phyloP scores from a whole-genome alignment of 1,140 invertebrate genomes.

The Brachionus sp. region DNA sequence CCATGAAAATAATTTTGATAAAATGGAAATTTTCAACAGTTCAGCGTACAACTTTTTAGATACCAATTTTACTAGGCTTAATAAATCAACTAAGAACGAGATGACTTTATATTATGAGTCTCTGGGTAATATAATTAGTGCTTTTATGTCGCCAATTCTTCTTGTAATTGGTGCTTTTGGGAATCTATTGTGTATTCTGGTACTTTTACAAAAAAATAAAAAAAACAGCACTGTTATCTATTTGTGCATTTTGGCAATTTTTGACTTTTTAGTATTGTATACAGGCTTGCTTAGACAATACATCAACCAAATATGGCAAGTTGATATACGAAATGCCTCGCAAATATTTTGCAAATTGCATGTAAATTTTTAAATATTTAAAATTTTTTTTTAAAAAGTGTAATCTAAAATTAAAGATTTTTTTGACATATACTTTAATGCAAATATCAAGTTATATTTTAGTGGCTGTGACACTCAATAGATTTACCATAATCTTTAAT shows the following conservation, averaged over 20 bases:
- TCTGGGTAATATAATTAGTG: neutral
- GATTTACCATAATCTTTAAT: conserved; percentile 41
- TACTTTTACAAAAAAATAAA: conserved; percentile 3
- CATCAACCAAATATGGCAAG: neutral
- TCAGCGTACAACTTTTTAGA: neutral
- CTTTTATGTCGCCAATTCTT: conserved; percentile 15
- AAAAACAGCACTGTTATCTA: neutral
- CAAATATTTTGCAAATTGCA: conserved; percentile 23
- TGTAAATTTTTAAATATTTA: conserved; percentile 2
- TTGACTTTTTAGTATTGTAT: conserved; percentile 35
- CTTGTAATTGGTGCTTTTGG: conserved; percentile 26
- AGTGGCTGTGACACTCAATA: conserved; percentile 26
- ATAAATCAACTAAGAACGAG: neutral
- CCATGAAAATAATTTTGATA: neutral
- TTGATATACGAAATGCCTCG: neutral
- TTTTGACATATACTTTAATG: conserved; percentile 42
- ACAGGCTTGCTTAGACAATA: conserved; percentile 23
- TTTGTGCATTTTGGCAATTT: conserved; percentile 17
- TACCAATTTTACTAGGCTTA: neutral
- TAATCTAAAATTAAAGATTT: neutral
- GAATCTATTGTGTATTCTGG: conserved; percentile 8
- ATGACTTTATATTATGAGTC: neutral
- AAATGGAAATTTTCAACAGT: neutral
- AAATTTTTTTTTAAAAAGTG: neutral
- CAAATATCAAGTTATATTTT: conserved; percentile 43